These are phyloP conservation scores for Colletes latitarsis DNA, from an alignment of 1,140 invertebrate species.

Conservation along the genomic window DNA sequence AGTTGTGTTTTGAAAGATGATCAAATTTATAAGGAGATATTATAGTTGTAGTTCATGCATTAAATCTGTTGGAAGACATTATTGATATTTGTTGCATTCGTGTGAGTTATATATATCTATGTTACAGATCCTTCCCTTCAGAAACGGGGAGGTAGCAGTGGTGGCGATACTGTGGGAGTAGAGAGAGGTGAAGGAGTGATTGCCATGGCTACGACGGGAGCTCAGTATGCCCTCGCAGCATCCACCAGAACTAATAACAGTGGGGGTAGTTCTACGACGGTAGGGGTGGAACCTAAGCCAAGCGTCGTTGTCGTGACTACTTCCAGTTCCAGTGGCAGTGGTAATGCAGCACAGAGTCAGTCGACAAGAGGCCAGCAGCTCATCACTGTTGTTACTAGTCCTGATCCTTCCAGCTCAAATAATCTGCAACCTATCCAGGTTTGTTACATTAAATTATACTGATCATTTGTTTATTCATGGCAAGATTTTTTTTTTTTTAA, in stretches of 20 bases:
- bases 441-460: conserved; percentile 48
- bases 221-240: conserved; percentile 79
- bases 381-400: conserved; percentile 78
- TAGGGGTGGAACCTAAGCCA: conserved; percentile 78
- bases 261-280: conserved; percentile 73
- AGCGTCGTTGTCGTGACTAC: conserved; percentile 79
- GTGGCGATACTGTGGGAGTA: conserved; percentile 70
- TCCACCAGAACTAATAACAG: conserved; percentile 76
- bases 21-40: background rate
- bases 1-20: background rate
- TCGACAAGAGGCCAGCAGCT: conserved; percentile 76
- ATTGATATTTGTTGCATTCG: conserved; percentile 70
- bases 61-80: conserved; percentile 55
- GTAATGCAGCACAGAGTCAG: conserved; percentile 74
- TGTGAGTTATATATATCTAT: conserved; percentile 35
- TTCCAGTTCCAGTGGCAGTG: conserved; percentile 76
- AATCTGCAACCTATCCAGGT: conserved; percentile 80
- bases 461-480: background rate
- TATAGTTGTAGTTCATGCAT: background rate
- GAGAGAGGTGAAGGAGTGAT: conserved; percentile 77
- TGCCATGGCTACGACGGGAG: conserved; percentile 81
- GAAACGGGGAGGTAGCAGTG: conserved; percentile 70
- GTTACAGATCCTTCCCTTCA: conserved; percentile 74
- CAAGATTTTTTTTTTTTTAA: conserved; percentile 7
- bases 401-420: conserved; percentile 78